Base-by-base conservation (phyloP, 1,140 invertebrate genomes). In the Drosophila saltans region DNA sequence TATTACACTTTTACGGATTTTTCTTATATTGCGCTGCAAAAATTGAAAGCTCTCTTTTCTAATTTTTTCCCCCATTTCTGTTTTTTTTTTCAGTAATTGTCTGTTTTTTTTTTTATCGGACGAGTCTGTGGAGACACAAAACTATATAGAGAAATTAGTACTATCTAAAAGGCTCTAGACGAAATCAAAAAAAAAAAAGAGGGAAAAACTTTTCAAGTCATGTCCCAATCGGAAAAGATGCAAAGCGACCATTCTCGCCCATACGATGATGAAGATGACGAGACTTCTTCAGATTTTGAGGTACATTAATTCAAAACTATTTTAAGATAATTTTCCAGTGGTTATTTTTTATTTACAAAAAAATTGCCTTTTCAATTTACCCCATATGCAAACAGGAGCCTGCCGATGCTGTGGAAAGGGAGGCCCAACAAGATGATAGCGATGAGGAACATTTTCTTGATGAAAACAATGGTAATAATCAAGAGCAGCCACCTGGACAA, bases 31-130 rank as follows among this genome's bases (percentile, higher is more conserved):
- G 21, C 21, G 7, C 10, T 26, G 2, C 21, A 10, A 24, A 52
- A 52, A 3, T 26, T 1, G 26, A 45, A 7, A 43, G 4, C 16
- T 43, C 3, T 43, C n/a, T 11, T 24, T 9, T 21, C 16, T 48
- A 24, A 48, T 24, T 9, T 48, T 52, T 52, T 7, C 1, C 21
- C 21, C 21, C 28, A 36, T 2, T 24, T 40, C 16, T 36, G 33
- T 69, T 80, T 72, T 84, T 80, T 72, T 84, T 80, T 78, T 67
- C 81, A 71, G 21, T 52, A 52, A 21, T 52, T 48, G 45, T 6
- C 16, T 48, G 16, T 30, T 58, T 58, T 57, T 58, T 58, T 59
- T 58, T 58, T 58, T 21, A 33, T 59, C 33, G 28, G 57, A 59
- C 57, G 39, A 59, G 57, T 59, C 57, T 59, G 57, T 59, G 57